Evolutionary conservation across 2,113 vertebrate genomes (phyloP).

Genomic region (Numenius arquata): DNA sequence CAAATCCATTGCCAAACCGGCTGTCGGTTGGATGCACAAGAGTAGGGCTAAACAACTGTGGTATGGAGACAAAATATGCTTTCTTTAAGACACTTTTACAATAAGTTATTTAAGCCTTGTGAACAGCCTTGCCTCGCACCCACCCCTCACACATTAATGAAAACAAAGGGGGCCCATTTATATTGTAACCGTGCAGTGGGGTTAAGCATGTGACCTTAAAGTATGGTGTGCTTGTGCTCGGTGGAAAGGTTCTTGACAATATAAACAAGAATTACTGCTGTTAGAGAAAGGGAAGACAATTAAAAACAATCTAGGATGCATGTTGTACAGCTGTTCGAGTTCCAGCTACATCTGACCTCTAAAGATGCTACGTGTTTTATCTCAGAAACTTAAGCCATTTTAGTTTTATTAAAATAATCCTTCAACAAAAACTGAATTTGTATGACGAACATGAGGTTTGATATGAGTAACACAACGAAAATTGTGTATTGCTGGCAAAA

Average conservation of each 20-base stretch:
- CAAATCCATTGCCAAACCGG: conserved; percentile 66
- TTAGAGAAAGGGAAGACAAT: conserved; percentile 80
- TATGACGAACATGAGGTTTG: neutral
- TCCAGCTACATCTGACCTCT: conserved; percentile 75
- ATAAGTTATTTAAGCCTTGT: conserved; percentile 76
- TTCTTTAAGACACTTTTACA: conserved; percentile 72
- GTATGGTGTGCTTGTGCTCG: conserved; percentile 75
- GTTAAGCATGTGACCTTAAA: conserved; percentile 83
- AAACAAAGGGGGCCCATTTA: conserved; percentile 80
- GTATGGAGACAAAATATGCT: conserved; percentile 74
- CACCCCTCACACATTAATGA: conserved; percentile 73
- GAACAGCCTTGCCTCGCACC: conserved; percentile 55
- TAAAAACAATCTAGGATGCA: conserved; percentile 80
- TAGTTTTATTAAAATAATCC: conserved; percentile 47
- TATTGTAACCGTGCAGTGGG: conserved; percentile 75
- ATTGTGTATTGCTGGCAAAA: neutral
- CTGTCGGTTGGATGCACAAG: conserved; percentile 72
- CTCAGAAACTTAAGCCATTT: conserved; percentile 55
- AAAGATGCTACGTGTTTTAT: conserved; percentile 60
- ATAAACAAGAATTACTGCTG: conserved; percentile 85
- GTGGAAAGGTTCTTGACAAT: conserved; percentile 78
- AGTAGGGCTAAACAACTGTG: conserved; percentile 71
- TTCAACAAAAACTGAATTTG: neutral
- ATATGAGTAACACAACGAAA: neutral
- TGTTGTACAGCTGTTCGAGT: conserved; percentile 82